These are phyloP conservation scores for Umimayanthus kanabou DNA, from an alignment of 92 coral and sea anemone species.

Conservation along the genomic window DNA sequence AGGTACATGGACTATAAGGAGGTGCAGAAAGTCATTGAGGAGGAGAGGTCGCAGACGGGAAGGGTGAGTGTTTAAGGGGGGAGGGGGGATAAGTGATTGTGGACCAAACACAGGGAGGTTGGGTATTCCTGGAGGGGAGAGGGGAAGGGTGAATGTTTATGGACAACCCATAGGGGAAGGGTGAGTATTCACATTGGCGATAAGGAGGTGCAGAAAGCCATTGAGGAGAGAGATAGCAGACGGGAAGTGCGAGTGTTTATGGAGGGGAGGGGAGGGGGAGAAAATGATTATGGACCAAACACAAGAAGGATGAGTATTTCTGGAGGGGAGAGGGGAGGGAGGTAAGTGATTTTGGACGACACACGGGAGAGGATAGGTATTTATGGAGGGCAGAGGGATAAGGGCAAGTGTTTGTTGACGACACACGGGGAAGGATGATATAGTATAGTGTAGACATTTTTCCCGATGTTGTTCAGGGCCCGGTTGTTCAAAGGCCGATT, in stretches of 20 bases:
- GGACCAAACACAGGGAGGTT: too few species aligned
- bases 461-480: neutral
- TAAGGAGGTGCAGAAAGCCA: too few species aligned
- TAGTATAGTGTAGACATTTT: neutral
- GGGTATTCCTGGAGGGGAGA: neutral
- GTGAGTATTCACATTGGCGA: too few species aligned
- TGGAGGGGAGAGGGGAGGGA: neutral
- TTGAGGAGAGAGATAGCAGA: too few species aligned
- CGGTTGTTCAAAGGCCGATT: too few species aligned
- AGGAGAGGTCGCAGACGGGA: constrained; percentile 86
- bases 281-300: neutral
- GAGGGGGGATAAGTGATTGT: neutral
- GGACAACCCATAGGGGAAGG: too few species aligned
- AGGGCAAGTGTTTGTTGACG: neutral
- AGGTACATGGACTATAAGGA: constrained; percentile 49
- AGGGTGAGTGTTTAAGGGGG: constrained; percentile 56
- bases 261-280: too few species aligned
- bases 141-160: too few species aligned
- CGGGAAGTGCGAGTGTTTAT: too few species aligned
- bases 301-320: neutral
- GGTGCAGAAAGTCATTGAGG: constrained; percentile 74
- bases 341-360: neutral
- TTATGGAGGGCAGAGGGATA: neutral
- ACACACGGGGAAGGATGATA: too few species aligned
- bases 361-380: neutral